phyloP scores from a whole-genome alignment of 2,888 invertebrate species.

The Oxyteleia sp. region DNA sequence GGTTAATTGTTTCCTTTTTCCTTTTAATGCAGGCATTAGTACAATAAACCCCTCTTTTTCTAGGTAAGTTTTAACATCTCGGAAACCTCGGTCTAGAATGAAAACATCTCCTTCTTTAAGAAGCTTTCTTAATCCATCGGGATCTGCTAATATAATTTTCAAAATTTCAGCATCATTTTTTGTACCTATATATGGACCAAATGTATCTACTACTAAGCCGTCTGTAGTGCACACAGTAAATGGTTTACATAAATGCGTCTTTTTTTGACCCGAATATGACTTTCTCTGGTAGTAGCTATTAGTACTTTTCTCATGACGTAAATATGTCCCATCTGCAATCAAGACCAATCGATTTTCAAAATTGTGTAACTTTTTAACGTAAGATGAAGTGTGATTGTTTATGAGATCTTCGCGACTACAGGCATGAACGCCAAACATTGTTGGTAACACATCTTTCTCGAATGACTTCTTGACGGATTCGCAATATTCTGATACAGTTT shows the following conservation, averaged over 20 bases:
- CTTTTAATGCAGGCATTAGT: constrained; percentile 78
- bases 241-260: constrained; percentile 51
- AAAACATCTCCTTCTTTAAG: constrained; percentile 71
- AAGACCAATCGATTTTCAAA: constrained; percentile 31
- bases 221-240: constrained; percentile 55
- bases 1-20: constrained; percentile 73
- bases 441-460: constrained; percentile 62
- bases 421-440: constrained; percentile 48
- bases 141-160: constrained; percentile 55
- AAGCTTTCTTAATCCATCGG: constrained; percentile 51
- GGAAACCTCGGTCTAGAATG: too few relatives aligned
- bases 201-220: constrained; percentile 54
- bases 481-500: constrained; percentile 59
- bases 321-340: constrained; percentile 60
- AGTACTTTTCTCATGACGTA: constrained; percentile 50
- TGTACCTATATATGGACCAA: constrained; percentile 49
- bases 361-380: constrained; percentile 39
- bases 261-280: constrained; percentile 55
- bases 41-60: constrained; percentile 70
- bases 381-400: constrained; percentile 42
- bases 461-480: too few relatives aligned
- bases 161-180: constrained; percentile 55
- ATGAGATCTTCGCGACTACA: constrained; percentile 39
- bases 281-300: constrained; percentile 36
- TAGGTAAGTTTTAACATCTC: constrained; percentile 47